phyloP scores from a whole-genome alignment of 35 echinoderm and acorn worm genomes.

The Diadema setosum region DNA sequence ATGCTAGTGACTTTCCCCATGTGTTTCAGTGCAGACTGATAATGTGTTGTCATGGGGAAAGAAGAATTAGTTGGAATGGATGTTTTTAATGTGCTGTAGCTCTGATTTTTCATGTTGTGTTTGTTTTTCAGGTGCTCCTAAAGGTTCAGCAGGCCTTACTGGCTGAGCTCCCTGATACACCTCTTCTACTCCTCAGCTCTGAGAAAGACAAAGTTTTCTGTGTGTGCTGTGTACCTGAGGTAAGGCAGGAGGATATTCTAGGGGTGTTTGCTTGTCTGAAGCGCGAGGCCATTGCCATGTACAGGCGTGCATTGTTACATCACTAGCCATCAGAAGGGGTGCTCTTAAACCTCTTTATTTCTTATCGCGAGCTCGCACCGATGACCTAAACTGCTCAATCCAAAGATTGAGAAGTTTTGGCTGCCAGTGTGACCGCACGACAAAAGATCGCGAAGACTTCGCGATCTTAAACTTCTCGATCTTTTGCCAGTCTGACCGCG shows the following conservation, averaged over 20 bases:
- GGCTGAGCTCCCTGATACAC: not conserved
- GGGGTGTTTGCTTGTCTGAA: not conserved
- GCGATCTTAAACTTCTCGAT: no score
- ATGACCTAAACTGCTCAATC: not conserved
- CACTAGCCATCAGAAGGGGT: not conserved
- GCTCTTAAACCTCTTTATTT: not conserved
- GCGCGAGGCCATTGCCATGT: no score
- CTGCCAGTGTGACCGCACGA: no score
- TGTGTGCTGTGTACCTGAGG: constrained; percentile 21
- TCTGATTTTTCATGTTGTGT: not conserved
- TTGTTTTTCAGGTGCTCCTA: not conserved
- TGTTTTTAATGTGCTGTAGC: no score
- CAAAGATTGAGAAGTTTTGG: not conserved
- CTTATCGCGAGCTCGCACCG: not conserved
- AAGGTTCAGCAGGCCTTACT: not conserved
- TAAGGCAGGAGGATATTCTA: not conserved
- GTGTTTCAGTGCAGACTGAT: no score
- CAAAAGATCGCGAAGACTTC: no score
- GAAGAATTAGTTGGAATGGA: no score
- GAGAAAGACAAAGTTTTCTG: not conserved
- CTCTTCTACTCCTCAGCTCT: constrained; percentile 10
- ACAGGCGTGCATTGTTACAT: no score
- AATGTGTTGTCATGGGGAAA: no score
- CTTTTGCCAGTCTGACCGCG: no score
- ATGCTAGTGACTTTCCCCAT: no score